Evolutionary conservation across 2,797 vertebrate species (phyloP).

Genomic region (Basileuterus tristriatus): DNA sequence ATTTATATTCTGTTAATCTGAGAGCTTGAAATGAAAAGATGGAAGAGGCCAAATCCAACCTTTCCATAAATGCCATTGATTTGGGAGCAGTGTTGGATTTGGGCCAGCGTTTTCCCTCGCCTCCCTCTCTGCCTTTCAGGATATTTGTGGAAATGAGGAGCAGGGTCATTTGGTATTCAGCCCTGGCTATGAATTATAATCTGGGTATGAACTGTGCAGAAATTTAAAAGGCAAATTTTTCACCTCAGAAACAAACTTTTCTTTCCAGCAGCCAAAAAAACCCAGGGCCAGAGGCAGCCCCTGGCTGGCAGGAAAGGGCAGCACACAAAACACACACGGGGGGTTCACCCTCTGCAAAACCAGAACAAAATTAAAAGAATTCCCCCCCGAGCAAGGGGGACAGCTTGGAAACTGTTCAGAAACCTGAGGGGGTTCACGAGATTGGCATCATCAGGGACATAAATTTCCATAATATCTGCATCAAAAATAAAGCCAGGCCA

Average conservation of each 20-base stretch:
- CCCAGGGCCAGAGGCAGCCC: not conserved
- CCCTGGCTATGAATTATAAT: conserved; percentile 60
- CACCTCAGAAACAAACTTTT: conserved; percentile 58
- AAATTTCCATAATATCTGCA: conserved; percentile 74
- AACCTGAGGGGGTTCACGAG: conserved; percentile 61
- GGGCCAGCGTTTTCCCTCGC: conserved; percentile 46
- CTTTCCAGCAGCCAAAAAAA: conserved; percentile 33
- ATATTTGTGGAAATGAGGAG: conserved; percentile 64
- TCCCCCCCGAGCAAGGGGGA: not conserved
- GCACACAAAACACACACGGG: not conserved
- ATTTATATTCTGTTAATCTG: conserved; percentile 59
- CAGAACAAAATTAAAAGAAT: conserved; percentile 26
- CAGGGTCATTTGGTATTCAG: conserved; percentile 58
- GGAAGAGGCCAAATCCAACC: conserved; percentile 37
- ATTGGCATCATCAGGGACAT: conserved; percentile 69
- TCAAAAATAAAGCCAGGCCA: conserved; percentile 46
- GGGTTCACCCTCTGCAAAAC: not conserved
- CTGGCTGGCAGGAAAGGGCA: conserved; percentile 4
- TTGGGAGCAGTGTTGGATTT: not conserved
- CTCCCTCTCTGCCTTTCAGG: conserved; percentile 22
- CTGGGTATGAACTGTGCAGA: conserved; percentile 15
- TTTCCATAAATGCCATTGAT: conserved; percentile 39
- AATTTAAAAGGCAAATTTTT: conserved; percentile 68
- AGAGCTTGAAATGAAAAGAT: conserved; percentile 28
- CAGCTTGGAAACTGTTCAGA: conserved; percentile 61